Percentiles rank a stretch among this genome's conserved stretches.
phyloP scores from a whole-genome alignment of 1,140 invertebrate species.

The Belonocnema kinseyi region DNA sequence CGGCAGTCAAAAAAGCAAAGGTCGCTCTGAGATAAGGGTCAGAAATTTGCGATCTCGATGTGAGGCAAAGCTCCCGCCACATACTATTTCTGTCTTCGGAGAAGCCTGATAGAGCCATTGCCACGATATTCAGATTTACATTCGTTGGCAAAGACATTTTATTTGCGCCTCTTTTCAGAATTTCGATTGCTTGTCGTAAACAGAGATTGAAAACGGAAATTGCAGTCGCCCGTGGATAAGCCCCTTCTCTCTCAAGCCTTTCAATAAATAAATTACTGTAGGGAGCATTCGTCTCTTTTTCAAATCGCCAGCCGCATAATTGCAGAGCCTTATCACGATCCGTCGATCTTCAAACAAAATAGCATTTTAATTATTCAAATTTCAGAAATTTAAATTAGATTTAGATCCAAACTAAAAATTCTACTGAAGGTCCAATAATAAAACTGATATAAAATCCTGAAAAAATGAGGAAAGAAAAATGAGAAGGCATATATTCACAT shows the following conservation, averaged over 20 bases:
- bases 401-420: no score
- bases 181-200: conserved; percentile 88
- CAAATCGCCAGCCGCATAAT: conserved; percentile 91
- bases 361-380: conserved; percentile 5
- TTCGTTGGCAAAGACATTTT: conserved; percentile 66
- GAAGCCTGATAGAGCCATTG: conserved; percentile 93
- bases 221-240: conserved; percentile 90
- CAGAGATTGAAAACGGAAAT: conserved; percentile 93
- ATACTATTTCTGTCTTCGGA: conserved; percentile 87
- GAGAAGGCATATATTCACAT: no score
- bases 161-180: conserved; percentile 83
- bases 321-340: conserved; percentile 87
- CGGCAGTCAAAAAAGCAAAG: conserved; percentile 92
- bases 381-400: no score
- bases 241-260: conserved; percentile 78
- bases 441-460: no score
- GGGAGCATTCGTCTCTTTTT: conserved; percentile 77
- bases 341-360: conserved; percentile 78
- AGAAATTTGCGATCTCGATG: conserved; percentile 82
- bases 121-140: conserved; percentile 80
- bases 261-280: conserved; percentile 77
- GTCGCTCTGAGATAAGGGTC: conserved; percentile 94
- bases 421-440: no score
- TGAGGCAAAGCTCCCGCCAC: conserved; percentile 88
- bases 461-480: no score